Evolutionary conservation across 2,113 vertebrate species (phyloP).

Genomic region (Elanus axillaris): DNA sequence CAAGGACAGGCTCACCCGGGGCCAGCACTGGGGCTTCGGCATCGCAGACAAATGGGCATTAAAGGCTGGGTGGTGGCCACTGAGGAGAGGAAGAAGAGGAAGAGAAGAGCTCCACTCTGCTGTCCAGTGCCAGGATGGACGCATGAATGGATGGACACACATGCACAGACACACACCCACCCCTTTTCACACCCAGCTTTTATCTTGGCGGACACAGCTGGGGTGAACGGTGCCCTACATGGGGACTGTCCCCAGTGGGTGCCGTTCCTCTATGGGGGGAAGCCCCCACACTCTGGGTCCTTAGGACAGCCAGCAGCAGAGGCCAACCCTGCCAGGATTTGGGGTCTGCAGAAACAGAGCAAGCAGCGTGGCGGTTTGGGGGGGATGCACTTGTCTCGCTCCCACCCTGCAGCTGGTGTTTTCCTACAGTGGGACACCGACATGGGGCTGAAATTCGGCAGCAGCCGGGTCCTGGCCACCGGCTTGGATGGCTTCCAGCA

Average conservation of each 20-base stretch:
- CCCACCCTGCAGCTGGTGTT: background rate
- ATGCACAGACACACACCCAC: too few species aligned
- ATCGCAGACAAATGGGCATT: background rate
- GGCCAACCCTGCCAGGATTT: background rate
- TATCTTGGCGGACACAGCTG: background rate
- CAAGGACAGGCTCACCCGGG: background rate
- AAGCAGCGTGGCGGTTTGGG: background rate
- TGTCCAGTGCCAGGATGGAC: too few species aligned
- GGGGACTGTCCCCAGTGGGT: background rate
- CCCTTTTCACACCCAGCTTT: background rate
- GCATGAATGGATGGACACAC: too few species aligned
- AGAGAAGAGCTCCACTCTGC: background rate
- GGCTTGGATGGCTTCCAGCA: background rate
- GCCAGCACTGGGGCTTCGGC: background rate
- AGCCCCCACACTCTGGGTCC: background rate
- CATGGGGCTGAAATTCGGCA: fast-evolving
- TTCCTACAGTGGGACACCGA: background rate
- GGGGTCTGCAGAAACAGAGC: background rate
- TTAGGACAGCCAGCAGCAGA: background rate
- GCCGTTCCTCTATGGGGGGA: background rate
- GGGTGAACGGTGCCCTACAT: background rate
- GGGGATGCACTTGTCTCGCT: fast-evolving
- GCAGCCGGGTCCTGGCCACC: background rate
- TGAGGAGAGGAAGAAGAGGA: background rate
- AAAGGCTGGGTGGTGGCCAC: background rate